Conservation (phyloP, 2,888 invertebrate genomes). For the Drosophila cognata region DNA sequence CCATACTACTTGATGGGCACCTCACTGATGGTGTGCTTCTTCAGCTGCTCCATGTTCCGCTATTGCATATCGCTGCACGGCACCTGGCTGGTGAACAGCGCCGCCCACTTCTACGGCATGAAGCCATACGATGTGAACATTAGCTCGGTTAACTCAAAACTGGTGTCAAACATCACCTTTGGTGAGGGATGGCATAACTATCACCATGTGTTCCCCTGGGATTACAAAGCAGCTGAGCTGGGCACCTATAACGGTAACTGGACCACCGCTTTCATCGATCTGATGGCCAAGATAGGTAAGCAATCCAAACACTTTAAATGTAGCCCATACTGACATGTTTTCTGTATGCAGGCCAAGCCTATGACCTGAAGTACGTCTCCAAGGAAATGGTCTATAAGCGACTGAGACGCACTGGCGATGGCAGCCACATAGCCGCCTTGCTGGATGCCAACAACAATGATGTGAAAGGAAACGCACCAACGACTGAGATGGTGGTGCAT, state of each 20-base stretch:
- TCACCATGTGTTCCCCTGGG: slow-evolving; percentile 95
- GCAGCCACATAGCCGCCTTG: slow-evolving; percentile 85
- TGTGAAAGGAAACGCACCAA: slow-evolving; percentile 56
- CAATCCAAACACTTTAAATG: background rate
- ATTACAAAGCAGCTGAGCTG: slow-evolving; percentile 91
- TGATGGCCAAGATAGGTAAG: slow-evolving; percentile 89
- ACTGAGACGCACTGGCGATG: slow-evolving; percentile 90
- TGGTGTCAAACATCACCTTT: slow-evolving; percentile 88
- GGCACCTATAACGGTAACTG: slow-evolving; percentile 88
- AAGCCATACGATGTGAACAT: slow-evolving; percentile 93
- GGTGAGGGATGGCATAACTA: slow-evolving; percentile 96
- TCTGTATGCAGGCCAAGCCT: slow-evolving; percentile 89
- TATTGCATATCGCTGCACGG: slow-evolving; percentile 92
- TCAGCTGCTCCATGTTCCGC: slow-evolving; percentile 90
- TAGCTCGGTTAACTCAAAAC: slow-evolving; percentile 89
- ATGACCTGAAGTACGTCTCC: slow-evolving; percentile 93
- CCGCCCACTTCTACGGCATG: slow-evolving; percentile 96
- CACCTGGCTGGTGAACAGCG: slow-evolving; percentile 97
- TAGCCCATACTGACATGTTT: background rate
- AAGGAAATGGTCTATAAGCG: slow-evolving; percentile 89
- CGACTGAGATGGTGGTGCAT: slow-evolving; percentile 76
- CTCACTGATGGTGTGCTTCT: slow-evolving; percentile 90
- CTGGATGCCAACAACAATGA: slow-evolving; percentile 78
- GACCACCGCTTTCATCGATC: slow-evolving; percentile 88
- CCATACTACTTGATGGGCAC: slow-evolving; percentile 93